These are phyloP conservation scores for Otocyon megalotis DNA, from an alignment of 2,113 vertebrate genomes.

Conservation along the genomic window DNA sequence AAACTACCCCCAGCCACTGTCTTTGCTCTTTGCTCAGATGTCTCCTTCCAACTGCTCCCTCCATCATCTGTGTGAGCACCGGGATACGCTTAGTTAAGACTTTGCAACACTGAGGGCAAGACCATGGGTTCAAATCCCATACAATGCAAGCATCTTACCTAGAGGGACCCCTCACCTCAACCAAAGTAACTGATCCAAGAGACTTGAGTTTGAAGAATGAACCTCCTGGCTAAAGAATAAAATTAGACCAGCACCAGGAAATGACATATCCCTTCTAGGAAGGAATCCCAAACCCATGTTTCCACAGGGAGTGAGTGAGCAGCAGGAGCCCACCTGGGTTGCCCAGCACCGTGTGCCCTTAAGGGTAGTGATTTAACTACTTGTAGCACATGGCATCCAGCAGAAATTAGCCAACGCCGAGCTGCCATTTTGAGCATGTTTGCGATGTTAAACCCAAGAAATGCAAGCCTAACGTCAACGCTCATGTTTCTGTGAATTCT, in stretches of 20 bases:
- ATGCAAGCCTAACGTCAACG: background rate
- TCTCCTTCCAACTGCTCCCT: background rate
- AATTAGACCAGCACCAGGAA: background rate
- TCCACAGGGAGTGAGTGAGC: background rate
- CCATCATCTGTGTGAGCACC: background rate
- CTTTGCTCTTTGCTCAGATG: background rate
- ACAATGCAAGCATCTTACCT: background rate
- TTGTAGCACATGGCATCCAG: background rate
- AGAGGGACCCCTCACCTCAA: background rate
- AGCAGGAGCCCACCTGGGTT: background rate
- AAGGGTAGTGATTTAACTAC: background rate
- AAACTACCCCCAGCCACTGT: background rate
- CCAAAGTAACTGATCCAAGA: background rate
- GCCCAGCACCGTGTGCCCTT: background rate
- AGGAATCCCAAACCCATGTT: background rate
- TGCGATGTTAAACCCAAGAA: background rate
- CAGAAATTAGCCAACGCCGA: background rate
- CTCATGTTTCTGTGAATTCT: conserved; percentile 1
- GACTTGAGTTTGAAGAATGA: conserved; percentile 7
- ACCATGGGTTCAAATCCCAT: background rate
- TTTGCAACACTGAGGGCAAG: background rate
- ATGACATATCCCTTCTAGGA: background rate
- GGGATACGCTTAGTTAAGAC: background rate
- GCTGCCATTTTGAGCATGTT: background rate
- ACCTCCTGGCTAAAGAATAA: background rate